Percentiles rank a stretch among this genome's conserved stretches.
Evolutionary conservation across 2,888 invertebrate species (phyloP).

Genomic region (Xestia sexstrigata): DNA sequence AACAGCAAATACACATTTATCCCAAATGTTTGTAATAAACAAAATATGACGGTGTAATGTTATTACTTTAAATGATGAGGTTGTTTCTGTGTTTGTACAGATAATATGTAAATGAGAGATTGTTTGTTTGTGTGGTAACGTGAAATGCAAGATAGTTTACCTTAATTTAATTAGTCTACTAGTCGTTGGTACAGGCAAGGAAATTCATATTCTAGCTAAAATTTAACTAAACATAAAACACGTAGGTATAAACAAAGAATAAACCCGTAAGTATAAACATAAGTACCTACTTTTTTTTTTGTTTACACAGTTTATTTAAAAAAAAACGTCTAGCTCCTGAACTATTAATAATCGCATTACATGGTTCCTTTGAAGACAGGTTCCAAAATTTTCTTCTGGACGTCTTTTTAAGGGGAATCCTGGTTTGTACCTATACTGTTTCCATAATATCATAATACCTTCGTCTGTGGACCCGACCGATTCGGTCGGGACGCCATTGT

Average conservation of each 20-base stretch:
- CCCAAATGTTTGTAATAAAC: conserved; percentile 41
- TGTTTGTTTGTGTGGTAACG: conserved; percentile 9
- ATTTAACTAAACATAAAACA: background rate
- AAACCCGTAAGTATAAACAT: no score
- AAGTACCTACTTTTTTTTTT: background rate
- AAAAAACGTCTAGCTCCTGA: background rate
- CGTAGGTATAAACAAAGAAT: no score
- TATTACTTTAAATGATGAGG: conserved; percentile 37
- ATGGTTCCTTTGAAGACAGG: background rate
- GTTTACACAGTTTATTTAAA: background rate
- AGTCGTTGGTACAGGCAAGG: background rate
- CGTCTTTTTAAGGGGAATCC: background rate
- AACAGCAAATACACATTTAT: conserved; percentile 28
- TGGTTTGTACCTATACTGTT: background rate
- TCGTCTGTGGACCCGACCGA: no score
- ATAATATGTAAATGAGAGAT: conserved; percentile 5
- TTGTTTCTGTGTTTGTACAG: background rate
- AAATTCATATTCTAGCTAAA: background rate
- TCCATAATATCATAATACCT: background rate
- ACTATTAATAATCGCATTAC: background rate
- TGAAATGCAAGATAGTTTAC: conserved; percentile 12
- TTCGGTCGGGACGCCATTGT: no score
- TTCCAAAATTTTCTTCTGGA: background rate
- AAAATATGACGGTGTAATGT: conserved; percentile 25
- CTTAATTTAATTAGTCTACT: conserved; percentile 12